Conservation (phyloP, 1,140 invertebrate species). For the Oryctes rhinoceros region DNA sequence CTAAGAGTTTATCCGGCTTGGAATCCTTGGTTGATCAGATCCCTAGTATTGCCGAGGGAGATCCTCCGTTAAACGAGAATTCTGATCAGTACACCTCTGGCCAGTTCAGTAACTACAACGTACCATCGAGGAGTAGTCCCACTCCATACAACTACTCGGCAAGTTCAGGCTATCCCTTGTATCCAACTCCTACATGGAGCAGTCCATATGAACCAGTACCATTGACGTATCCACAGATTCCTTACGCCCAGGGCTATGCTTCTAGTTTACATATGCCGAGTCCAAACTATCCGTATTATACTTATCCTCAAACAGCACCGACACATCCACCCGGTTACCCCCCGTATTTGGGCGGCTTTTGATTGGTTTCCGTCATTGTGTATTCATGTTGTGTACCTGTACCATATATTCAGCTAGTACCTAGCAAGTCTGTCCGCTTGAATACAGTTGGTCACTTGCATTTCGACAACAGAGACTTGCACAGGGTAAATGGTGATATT, state of each 20-base stretch:
- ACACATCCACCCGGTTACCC: constrained; percentile 63
- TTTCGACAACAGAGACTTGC: constrained; percentile 62
- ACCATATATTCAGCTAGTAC: constrained; percentile 62
- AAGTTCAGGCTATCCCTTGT: constrained; percentile 56
- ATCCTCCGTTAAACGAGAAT: constrained; percentile 55
- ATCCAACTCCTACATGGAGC: constrained; percentile 60
- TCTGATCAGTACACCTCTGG: constrained; percentile 54
- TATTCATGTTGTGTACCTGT: constrained; percentile 63
- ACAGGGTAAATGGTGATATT: constrained; percentile 64
- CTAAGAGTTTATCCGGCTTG: constrained; percentile 86
- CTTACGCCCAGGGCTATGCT: constrained; percentile 59
- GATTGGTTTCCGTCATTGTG: constrained; percentile 62
- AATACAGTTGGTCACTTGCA: constrained; percentile 61
- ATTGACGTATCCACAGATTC: constrained; percentile 58
- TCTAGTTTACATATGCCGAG: constrained; percentile 65
- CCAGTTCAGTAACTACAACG: constrained; percentile 53
- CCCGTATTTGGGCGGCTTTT: constrained; percentile 66
- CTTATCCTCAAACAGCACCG: constrained; percentile 61
- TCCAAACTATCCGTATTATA: constrained; percentile 66
- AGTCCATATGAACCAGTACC: constrained; percentile 59
- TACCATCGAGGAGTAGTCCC: constrained; percentile 56
- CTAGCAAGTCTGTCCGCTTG: constrained; percentile 62
- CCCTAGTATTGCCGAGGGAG: constrained; percentile 81
- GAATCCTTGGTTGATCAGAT: constrained; percentile 92
- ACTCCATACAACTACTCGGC: constrained; percentile 58